Evolutionary conservation across 2,797 vertebrate genomes (phyloP), one percentile per base, ranked within the genome.

Genomic region (Melanotaenia boesemani): DNA sequence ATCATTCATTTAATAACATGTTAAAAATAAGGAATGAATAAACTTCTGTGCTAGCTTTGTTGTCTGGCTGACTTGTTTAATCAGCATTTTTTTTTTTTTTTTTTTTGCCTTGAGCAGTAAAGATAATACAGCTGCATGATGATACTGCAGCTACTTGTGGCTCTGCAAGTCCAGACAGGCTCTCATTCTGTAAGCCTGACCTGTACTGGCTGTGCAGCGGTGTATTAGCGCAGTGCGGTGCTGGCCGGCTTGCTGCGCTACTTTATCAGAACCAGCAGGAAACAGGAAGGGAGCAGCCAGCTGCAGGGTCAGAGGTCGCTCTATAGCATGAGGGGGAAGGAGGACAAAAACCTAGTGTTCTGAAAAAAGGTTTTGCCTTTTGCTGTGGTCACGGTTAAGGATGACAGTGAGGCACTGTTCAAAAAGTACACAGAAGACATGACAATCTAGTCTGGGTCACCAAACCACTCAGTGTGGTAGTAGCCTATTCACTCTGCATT

Each of bases 261-360:
- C 92, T 92, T 93, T 94, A 94, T 93, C 92, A 89, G 80, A 81
- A 80, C 89, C 92, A 93, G 92, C 93, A 94, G 93, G 92, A 96
- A 96, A 91, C 87, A 76, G 93, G 93, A 95, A 94, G 90, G 92
- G 91, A 93, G 91, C 90, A 93, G 92, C 87, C 92, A 94, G 90
- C 91, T 93, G 55, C 70, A 85, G 89, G 91, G 90, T 94, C 85
- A 93, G 85, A 94, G 94, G 93, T 93, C 88, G 83, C 63, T 73
- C 80, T 89, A 89, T 91, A 93, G 85, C 77, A 86, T 79, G 81
- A 88, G 86, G 76, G 88, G 90, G 86, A 85, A 83, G 86, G 83
- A 83, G 79, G 83, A 92, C 32, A 83, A 79, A 78, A 91, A 80
- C 5, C 71, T 80, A 85, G 80, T 90, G 87, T 86, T 83, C 63